Conservation (phyloP, 1,140 invertebrate species). For the Agrilus planipennis region DNA sequence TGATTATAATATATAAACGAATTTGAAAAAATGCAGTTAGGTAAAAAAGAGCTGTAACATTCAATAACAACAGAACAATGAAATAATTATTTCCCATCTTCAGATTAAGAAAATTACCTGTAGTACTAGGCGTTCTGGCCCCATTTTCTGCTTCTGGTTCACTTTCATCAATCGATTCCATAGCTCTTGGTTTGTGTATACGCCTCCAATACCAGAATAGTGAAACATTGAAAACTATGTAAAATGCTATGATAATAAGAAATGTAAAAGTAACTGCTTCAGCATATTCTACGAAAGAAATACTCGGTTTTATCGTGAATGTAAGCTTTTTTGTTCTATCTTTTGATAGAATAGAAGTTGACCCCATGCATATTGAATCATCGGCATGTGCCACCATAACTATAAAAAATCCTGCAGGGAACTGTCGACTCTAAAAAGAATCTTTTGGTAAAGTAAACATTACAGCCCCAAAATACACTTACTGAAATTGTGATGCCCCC, state of each 20-base stretch:
- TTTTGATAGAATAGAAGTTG: constrained; percentile 20
- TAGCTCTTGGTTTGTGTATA: constrained; percentile 23
- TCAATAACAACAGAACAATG: no score
- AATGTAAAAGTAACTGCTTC: constrained; percentile 44
- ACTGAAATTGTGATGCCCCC: constrained; percentile 60
- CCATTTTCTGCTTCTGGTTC: constrained; percentile 4
- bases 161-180: constrained; percentile 21
- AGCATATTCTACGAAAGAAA: constrained; percentile 49
- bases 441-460: constrained; percentile 4
- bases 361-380: constrained; percentile 54
- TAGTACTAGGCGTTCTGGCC: constrained; percentile 6
- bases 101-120: constrained; percentile 9
- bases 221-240: constrained; percentile 40
- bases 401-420: constrained; percentile 64
- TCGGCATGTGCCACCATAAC: constrained; percentile 70
- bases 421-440: constrained; percentile 46
- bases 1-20: no score
- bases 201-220: constrained; percentile 35
- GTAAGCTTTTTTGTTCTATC: constrained; percentile 42
- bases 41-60: no score
- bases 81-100: no score
- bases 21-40: no score
- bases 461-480: constrained; percentile 23
- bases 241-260: constrained; percentile 46
- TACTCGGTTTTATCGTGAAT: constrained; percentile 43